Percentiles rank a stretch among this genome's conserved stretches.
Conservation (phyloP, 2,888 invertebrate genomes). For the Crepidodera aurea region DNA sequence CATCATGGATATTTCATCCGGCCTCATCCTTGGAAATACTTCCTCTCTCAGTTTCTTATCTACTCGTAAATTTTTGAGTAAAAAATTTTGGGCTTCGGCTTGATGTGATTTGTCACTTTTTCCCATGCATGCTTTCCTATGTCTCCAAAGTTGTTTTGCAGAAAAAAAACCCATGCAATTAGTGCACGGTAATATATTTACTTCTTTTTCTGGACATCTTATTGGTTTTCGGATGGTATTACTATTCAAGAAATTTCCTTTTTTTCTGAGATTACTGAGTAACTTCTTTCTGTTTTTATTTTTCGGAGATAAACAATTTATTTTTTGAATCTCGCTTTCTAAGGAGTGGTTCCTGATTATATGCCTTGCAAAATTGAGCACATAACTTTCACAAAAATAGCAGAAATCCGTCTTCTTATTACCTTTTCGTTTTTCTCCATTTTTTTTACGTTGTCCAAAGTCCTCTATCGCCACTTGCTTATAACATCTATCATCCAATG, state of each 20-base stretch:
- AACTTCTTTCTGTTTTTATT: background rate
- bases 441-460: too few relatives aligned
- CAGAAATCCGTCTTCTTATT: slow-evolving; percentile 1
- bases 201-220: background rate
- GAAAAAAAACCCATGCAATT: slow-evolving; percentile 43
- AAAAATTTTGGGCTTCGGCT: slow-evolving; percentile 1
- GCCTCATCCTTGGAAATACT: slow-evolving; percentile 22
- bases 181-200: slow-evolving; percentile 33
- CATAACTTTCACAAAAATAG: slow-evolving; percentile 3
- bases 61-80: slow-evolving; percentile 17
- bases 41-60: too few relatives aligned
- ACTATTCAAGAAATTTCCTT: slow-evolving; percentile 38
- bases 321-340: slow-evolving; percentile 1
- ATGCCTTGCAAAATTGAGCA: slow-evolving; percentile 7
- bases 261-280: slow-evolving; percentile 28
- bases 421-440: background rate
- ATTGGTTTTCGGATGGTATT: slow-evolving; percentile 2
- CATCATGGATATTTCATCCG: slow-evolving; percentile 27
- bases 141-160: slow-evolving; percentile 38
- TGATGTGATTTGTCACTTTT: background rate
- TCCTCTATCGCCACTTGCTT: too few relatives aligned
- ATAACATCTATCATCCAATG: too few relatives aligned
- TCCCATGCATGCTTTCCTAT: slow-evolving; percentile 30
- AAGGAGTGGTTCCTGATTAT: background rate
- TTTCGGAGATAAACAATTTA: background rate